These are phyloP conservation scores for Galemys pyrenaicus DNA, from an alignment of 2,113 vertebrate genomes.

Conservation along the genomic window DNA sequence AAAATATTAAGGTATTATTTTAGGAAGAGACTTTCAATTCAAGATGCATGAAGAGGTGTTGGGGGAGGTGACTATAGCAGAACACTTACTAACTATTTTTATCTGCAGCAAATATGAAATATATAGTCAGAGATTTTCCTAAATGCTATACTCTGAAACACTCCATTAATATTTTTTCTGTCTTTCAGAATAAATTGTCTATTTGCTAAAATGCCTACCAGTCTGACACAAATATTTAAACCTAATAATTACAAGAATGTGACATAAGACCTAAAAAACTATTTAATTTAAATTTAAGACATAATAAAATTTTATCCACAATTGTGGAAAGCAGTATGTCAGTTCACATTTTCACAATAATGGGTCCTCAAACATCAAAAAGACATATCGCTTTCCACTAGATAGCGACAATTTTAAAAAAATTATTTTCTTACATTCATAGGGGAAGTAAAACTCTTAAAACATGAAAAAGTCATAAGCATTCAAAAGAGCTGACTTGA, in stretches of 20 bases:
- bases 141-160: conserved; percentile 23
- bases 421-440: background rate
- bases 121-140: background rate
- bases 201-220: conserved; percentile 51
- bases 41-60: background rate
- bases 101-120: conserved; percentile 45
- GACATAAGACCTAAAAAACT: background rate
- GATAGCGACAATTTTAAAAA: background rate
- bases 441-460: conserved; percentile 34
- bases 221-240: conserved; percentile 38
- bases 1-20: conserved; percentile 35
- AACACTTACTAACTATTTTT: conserved; percentile 41
- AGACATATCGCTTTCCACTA: conserved; percentile 24
- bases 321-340: background rate
- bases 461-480: conserved; percentile 39
- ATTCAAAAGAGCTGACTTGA: conserved; percentile 4
- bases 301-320: background rate
- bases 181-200: conserved; percentile 42
- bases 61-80: background rate
- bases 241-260: conserved; percentile 22
- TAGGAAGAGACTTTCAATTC: background rate
- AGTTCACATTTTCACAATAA: conserved; percentile 8
- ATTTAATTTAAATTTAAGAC: conserved; percentile 36
- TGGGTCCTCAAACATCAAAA: conserved; percentile 37
- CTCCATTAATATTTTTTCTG: background rate